Percentiles rank a stretch among this genome's conserved stretches.
Evolutionary conservation across 2,888 invertebrate genomes (phyloP).

Genomic region (Apomyelois bistriatella): DNA sequence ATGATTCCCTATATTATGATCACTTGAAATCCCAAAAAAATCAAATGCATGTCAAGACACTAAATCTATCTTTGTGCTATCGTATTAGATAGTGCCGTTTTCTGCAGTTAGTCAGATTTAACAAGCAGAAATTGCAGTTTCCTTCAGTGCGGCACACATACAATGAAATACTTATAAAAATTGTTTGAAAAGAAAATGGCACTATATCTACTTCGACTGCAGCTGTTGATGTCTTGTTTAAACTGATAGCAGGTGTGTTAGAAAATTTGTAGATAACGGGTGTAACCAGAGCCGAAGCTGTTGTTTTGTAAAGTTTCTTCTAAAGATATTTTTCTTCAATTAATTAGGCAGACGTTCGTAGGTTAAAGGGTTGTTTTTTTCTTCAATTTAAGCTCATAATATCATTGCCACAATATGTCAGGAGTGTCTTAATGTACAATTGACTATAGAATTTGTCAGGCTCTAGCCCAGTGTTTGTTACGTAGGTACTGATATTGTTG

Average conservation of each 20-base stretch:
- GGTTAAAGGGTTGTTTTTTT: neutral
- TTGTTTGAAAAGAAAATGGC: conserved; percentile 41
- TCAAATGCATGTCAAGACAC: conserved; percentile 53
- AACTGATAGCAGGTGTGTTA: conserved; percentile 21
- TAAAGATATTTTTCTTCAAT: neutral
- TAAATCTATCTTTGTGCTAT: conserved; percentile 45
- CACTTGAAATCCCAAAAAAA: conserved; percentile 22
- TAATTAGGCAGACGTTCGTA: neutral
- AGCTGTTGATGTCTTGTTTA: conserved; percentile 46
- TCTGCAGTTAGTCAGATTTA: conserved; percentile 20
- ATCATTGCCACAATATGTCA: neutral
- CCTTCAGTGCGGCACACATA: neutral
- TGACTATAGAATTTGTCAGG: neutral
- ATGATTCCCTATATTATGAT: conserved; percentile 19
- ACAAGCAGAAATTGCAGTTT: neutral
- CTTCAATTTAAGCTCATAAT: neutral
- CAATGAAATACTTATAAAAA: neutral
- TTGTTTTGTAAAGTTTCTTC: conserved; percentile 2
- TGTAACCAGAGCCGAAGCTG: neutral
- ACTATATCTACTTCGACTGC: conserved; percentile 38
- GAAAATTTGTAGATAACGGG: neutral
- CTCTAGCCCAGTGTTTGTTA: neutral
- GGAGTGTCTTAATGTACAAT: neutral
- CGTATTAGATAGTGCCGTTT: conserved; percentile 50
- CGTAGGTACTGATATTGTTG: neutral